Percentiles rank a stretch among this genome's conserved stretches.
Evolutionary conservation across 2,888 invertebrate genomes (phyloP).

Genomic region (Xanthostigma xanthostigma): DNA sequence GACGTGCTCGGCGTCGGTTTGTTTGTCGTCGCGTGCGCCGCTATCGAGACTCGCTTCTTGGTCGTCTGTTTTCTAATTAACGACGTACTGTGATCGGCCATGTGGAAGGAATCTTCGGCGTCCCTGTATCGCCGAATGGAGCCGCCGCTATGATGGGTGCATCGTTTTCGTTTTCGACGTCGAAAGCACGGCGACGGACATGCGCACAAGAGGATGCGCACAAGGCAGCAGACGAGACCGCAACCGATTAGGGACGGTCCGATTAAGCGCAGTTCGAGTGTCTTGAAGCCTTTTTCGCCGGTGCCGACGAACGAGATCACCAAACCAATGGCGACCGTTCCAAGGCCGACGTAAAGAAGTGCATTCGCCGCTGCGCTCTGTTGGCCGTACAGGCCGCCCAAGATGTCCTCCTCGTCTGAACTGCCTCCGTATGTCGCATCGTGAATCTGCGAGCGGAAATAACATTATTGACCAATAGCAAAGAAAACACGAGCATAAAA

Average conservation of each 20-base stretch:
- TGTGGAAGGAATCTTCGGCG: constrained; percentile 13
- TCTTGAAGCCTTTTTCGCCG: constrained; percentile 78
- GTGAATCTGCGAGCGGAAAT: constrained; percentile 50
- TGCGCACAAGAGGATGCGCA: constrained; percentile 71
- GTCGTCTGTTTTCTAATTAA: constrained; percentile 15
- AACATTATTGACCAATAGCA: background rate
- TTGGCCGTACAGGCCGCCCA: constrained; percentile 44
- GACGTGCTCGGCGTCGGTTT: constrained; percentile 25
- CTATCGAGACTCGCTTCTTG: constrained; percentile 30
- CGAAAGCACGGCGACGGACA: constrained; percentile 63
- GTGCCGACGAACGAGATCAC: constrained; percentile 83
- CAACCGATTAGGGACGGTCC: constrained; percentile 58
- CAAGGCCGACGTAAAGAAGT: constrained; percentile 72
- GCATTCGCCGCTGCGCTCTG: constrained; percentile 74
- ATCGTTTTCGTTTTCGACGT: constrained; percentile 40
- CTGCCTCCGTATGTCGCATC: constrained; percentile 71
- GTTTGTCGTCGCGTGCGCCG: constrained; percentile 21
- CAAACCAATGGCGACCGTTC: constrained; percentile 67
- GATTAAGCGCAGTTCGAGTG: constrained; percentile 70
- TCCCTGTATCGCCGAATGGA: constrained; percentile 11
- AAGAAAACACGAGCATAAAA: no score
- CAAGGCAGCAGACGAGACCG: constrained; percentile 67
- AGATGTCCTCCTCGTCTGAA: constrained; percentile 52
- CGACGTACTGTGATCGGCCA: constrained; percentile 12
- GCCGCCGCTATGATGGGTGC: constrained; percentile 20